Conservation (phyloP, 2,113 vertebrate genomes). For the Eolophus roseicapilla region DNA sequence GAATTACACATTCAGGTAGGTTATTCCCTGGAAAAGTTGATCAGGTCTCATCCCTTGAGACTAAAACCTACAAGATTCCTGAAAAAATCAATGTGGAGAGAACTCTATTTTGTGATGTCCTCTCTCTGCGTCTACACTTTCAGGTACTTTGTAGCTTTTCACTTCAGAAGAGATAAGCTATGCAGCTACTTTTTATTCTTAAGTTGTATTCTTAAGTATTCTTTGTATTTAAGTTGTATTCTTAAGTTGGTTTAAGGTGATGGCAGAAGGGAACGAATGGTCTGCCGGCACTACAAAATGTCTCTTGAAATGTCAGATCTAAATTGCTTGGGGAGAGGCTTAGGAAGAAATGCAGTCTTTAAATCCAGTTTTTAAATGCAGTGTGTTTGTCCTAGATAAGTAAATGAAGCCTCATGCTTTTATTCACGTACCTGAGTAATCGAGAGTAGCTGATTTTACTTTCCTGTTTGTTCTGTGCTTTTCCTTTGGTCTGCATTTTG, state of each 20-base stretch:
- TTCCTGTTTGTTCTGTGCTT: not conserved
- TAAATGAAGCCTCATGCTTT: not conserved
- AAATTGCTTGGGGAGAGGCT: not conserved
- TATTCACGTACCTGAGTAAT: not conserved
- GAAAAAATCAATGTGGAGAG: not conserved
- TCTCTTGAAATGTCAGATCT: slow-evolving; percentile 8
- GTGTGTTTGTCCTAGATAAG: not conserved
- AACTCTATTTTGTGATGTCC: not conserved
- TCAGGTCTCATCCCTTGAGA: not conserved
- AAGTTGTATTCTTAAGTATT: not conserved
- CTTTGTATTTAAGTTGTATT: not conserved
- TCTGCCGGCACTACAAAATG: not conserved
- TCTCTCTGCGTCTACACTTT: not conserved
- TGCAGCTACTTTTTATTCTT: not conserved
- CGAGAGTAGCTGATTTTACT: not conserved
- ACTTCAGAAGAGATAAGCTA: not conserved
- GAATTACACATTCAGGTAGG: slow-evolving; percentile 96
- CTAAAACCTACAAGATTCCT: not conserved
- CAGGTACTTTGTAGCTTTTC: not conserved
- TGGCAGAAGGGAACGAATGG: not conserved
- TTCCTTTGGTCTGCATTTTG: not conserved
- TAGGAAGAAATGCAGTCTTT: not conserved
- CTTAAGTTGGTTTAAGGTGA: not conserved
- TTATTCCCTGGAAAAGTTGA: not conserved
- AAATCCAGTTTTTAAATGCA: not conserved